Base-by-base conservation (phyloP, 2,113 vertebrate species). In the Ictalurus punctatus region DNA sequence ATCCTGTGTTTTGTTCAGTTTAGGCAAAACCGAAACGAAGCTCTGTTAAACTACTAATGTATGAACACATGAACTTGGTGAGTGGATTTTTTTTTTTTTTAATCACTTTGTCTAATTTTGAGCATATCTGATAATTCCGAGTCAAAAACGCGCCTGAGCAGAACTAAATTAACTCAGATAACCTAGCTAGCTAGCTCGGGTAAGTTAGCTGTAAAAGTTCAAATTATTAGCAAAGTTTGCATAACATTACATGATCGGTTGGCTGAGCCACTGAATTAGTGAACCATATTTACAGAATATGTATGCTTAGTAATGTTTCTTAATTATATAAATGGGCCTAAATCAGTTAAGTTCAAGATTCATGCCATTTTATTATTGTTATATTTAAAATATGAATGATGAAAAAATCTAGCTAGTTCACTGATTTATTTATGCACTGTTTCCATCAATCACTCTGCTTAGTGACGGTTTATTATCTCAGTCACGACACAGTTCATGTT, bases 161-260 rank as follows among this genome's bases (percentile, higher is more conserved):
- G 27, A 61, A 87, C 8, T 34, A 34, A 16, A 79, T 2, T 17
- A 52, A n/a, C 12, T 67, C 25, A 63, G 9, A 21, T 25, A 40
- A 52, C 19, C 58, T 65, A 63, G 56, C 59, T 30, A 61, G 85
- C 73, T 80, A 12, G 61, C 48, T 37, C 12, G 8, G n/a, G n/a
- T 19, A 85, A 63, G 25, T 82, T 59, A 59, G 80, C 71, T 79
- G 25, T 44, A 30, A 27, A 76, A 86, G 85, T 61, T 56, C 23
- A 69, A 85, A 44, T 19, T 58, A 2, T 21, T 58, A 81, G 79
- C n/a, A 34, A 34, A 83, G 56, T 59, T 59, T 83, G 9, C 30
- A 9, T 17, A 30, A 56, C 14, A 23, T 83, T 83, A 84, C 25
- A 69, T 69, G 9, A 48, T n/a, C 16, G 25, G 44, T 52, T 52